Conservation (phyloP, 2,797 vertebrate species). For the Thamnophis elegans region DNA sequence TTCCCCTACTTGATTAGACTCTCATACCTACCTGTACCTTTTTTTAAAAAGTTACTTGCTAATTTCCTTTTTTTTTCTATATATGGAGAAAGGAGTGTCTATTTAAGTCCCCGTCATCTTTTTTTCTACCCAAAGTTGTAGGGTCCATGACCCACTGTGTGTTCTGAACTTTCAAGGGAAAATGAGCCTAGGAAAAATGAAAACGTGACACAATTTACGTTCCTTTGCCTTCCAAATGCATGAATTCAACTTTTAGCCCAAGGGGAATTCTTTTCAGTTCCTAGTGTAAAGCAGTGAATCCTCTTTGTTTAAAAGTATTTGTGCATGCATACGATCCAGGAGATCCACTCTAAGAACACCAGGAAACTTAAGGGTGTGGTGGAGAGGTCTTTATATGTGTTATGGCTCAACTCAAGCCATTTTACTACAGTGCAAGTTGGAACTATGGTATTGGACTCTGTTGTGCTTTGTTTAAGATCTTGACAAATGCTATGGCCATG, state of each 20-base stretch:
- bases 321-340: background rate
- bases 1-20: constrained; percentile 57
- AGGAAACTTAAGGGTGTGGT: background rate
- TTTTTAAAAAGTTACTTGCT: background rate
- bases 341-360: background rate
- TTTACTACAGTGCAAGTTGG: background rate
- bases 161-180: background rate
- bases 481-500: background rate
- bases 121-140: background rate
- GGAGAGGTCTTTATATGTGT: background rate
- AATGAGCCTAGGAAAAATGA: background rate
- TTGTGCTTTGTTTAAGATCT: background rate
- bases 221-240: background rate
- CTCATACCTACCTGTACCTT: background rate
- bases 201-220: background rate
- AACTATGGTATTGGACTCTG: background rate
- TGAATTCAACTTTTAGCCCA: background rate
- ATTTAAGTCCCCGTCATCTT: background rate
- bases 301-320: background rate
- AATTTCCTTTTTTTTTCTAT: background rate
- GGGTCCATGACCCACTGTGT: constrained; percentile 7
- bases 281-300: background rate
- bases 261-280: background rate
- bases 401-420: background rate
- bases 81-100: background rate